Evolutionary conservation across 2,888 invertebrate genomes (phyloP).

Genomic region (Lamellibrachia columna): DNA sequence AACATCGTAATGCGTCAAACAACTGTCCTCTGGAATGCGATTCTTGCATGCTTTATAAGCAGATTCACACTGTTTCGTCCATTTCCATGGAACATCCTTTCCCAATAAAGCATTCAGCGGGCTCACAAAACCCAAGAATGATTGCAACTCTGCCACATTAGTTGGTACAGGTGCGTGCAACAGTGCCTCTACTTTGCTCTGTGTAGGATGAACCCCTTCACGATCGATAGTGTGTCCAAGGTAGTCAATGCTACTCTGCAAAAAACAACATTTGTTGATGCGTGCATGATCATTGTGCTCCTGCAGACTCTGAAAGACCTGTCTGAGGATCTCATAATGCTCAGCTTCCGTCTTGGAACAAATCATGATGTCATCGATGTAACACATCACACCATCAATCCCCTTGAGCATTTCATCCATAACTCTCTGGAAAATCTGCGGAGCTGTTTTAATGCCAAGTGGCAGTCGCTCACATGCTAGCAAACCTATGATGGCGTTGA

Average conservation of each 20-base stretch:
- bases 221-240: not conserved
- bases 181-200: not conserved
- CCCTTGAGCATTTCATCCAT: not conserved
- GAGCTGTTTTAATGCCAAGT: not conserved
- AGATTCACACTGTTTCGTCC: no score
- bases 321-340: not conserved
- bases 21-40: no score
- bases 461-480: not conserved
- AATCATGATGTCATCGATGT: not conserved
- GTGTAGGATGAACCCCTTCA: not conserved
- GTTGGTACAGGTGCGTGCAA: no score
- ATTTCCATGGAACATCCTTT: no score
- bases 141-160: no score
- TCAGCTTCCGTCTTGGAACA: not conserved
- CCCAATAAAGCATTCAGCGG: no score
- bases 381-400: not conserved
- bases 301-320: not conserved
- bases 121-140: no score
- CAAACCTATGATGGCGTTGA: not conserved
- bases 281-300: not conserved
- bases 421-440: not conserved
- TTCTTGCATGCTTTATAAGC: no score
- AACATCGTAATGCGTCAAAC: no score
- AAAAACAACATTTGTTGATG: not conserved
- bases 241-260: not conserved